Evolutionary conservation across 2,113 vertebrate genomes (phyloP).

Genomic region (Proterorhinus semilunaris): DNA sequence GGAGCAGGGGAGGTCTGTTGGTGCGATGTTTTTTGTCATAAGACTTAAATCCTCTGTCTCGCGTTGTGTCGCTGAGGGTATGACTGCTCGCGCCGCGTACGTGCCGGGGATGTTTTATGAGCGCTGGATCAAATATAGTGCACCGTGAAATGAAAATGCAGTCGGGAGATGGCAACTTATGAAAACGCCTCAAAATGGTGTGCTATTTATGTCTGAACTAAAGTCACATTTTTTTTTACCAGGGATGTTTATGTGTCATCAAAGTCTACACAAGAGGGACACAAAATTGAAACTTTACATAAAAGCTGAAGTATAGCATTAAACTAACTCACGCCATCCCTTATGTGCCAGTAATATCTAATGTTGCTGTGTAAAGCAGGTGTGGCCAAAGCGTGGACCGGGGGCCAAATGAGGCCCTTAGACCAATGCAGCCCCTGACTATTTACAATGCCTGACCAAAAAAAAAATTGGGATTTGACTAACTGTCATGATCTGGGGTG

Average conservation of each 20-base stretch:
- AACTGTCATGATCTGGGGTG: too few relatives aligned
- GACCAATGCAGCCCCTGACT: too few relatives aligned
- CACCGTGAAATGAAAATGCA: slow-evolving; percentile 1
- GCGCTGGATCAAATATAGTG: not conserved
- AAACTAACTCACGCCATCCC: too few relatives aligned
- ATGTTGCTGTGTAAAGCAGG: too few relatives aligned
- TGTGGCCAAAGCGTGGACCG: too few relatives aligned
- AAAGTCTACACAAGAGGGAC: not conserved
- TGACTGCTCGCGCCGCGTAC: not conserved
- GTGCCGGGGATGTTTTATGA: slow-evolving; percentile 2
- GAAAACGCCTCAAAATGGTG: not conserved
- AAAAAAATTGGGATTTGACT: too few relatives aligned
- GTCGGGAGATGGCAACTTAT: slow-evolving; percentile 2
- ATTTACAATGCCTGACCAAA: too few relatives aligned
- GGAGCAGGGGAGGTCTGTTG: not conserved
- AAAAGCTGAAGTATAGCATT: not conserved
- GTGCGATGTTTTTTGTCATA: slow-evolving; percentile 1
- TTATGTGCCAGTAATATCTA: too few relatives aligned
- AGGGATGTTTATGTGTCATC: not conserved
- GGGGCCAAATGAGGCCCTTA: too few relatives aligned
- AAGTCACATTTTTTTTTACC: not conserved
- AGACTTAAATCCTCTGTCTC: slow-evolving; percentile 11
- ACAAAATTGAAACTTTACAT: too few relatives aligned
- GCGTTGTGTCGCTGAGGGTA: not conserved
- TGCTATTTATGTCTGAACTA: too few relatives aligned